Conservation (phyloP, 1,140 invertebrate genomes). For the Lepidostoma basale region DNA sequence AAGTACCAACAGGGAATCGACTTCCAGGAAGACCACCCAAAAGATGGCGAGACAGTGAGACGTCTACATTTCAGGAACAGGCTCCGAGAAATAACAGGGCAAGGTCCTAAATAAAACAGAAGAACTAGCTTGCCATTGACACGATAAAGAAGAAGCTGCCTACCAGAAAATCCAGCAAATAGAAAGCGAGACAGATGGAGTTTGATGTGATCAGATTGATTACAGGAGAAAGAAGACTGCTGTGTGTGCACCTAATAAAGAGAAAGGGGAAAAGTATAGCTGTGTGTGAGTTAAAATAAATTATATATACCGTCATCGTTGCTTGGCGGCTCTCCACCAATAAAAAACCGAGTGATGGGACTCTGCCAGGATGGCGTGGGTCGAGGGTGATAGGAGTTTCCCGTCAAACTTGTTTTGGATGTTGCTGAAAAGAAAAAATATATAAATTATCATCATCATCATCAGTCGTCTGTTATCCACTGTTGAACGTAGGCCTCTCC, state of each 20-base stretch:
- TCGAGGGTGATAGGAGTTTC: constrained; percentile 59
- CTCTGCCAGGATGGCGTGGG: constrained; percentile 62
- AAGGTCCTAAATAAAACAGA: too few relatives aligned
- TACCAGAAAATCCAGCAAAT: not conserved
- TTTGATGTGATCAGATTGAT: too few relatives aligned
- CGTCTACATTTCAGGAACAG: too few relatives aligned
- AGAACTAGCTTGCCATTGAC: too few relatives aligned
- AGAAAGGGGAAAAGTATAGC: not conserved
- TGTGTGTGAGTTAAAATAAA: not conserved
- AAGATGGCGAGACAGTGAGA: too few relatives aligned
- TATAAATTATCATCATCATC: too few relatives aligned
- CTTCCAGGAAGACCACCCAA: too few relatives aligned
- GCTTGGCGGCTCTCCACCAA: constrained; percentile 29
- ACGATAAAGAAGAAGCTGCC: not conserved
- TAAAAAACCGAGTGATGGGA: constrained; percentile 60
- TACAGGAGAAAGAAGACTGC: not conserved
- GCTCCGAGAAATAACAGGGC: too few relatives aligned
- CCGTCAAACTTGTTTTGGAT: constrained; percentile 48
- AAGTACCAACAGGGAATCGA: too few relatives aligned
- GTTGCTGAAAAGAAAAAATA: not conserved
- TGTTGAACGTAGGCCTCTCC: too few relatives aligned
- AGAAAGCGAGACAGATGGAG: not conserved
- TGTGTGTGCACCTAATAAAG: not conserved
- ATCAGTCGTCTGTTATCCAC: too few relatives aligned
- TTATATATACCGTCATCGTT: not conserved